Evolutionary conservation across 1,140 invertebrate genomes (phyloP).

Genomic region (Rhyacophila brunnea): DNA sequence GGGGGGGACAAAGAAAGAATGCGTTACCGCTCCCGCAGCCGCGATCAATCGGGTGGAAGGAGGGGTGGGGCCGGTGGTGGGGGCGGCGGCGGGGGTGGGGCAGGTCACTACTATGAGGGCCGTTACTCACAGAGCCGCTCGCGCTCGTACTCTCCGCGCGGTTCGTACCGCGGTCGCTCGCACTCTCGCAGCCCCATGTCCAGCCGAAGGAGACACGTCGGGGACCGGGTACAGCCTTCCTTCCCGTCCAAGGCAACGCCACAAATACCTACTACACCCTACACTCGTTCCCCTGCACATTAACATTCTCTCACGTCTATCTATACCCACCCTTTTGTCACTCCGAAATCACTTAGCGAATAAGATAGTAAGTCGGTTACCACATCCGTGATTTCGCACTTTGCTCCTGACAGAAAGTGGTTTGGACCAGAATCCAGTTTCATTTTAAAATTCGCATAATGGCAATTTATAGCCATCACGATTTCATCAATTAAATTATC

Average conservation of each 20-base stretch:
- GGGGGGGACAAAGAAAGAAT: neutral
- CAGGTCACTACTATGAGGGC: slow-evolving; percentile 36
- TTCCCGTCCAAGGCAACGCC: neutral
- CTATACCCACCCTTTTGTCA: too few species aligned
- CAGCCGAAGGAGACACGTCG: slow-evolving; percentile 46
- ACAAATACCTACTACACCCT: too few species aligned
- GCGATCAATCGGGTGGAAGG: slow-evolving; percentile 11
- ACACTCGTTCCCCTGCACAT: too few species aligned
- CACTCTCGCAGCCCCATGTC: slow-evolving; percentile 54
- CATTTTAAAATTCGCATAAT: too few species aligned
- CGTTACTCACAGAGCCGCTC: slow-evolving; percentile 45
- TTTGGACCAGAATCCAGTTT: too few species aligned
- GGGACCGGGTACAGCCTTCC: slow-evolving; percentile 45
- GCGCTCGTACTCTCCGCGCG: slow-evolving; percentile 49
- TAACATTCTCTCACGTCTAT: too few species aligned
- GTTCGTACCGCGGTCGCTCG: slow-evolving; percentile 45
- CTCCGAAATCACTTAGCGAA: too few species aligned
- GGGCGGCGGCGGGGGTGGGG: neutral
- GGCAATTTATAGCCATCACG: too few species aligned
- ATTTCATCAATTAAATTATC: too few species aligned
- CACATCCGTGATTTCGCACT: too few species aligned
- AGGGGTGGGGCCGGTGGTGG: slow-evolving; percentile 34
- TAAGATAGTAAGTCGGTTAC: too few species aligned
- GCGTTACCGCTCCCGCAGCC: slow-evolving; percentile 24
- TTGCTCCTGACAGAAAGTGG: too few species aligned